These are phyloP conservation scores for Sciurus vulgaris DNA, from an alignment of 2,797 vertebrate species.

Conservation along the genomic window DNA sequence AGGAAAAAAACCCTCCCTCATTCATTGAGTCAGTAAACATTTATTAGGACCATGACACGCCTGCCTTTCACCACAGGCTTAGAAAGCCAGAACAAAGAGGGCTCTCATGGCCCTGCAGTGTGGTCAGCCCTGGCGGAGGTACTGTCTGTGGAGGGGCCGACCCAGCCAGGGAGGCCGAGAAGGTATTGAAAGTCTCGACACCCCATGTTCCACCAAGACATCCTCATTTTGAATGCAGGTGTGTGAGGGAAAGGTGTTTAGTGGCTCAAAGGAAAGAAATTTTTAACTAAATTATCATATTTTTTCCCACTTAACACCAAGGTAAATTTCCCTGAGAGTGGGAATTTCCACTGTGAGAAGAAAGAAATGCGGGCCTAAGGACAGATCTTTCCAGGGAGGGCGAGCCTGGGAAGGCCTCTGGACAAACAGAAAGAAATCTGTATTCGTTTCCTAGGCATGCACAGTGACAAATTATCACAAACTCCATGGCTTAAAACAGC, in stretches of 20 bases:
- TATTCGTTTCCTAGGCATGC: neutral
- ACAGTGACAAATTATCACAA: neutral
- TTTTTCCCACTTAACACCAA: neutral
- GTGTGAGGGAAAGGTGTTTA: slow-evolving; percentile 53
- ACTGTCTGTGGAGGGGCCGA: neutral
- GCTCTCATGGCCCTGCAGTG: neutral
- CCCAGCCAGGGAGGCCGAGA: neutral
- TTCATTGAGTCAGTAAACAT: slow-evolving; percentile 21
- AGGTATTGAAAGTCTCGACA: neutral
- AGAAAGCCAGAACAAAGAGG: slow-evolving; percentile 22
- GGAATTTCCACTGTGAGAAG: neutral
- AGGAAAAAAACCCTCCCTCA: neutral
- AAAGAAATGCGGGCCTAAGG: neutral
- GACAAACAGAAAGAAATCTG: neutral
- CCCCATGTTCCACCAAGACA: neutral
- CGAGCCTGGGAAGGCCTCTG: neutral
- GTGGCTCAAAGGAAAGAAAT: slow-evolving; percentile 36
- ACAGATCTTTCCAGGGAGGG: neutral
- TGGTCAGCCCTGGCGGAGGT: neutral
- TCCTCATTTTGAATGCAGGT: neutral
- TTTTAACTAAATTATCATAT: slow-evolving; percentile 44
- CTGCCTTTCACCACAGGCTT: neutral
- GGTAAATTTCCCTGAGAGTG: neutral
- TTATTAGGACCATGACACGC: neutral
- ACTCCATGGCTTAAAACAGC: neutral